A percentile compares a stretch with the other conserved stretches of the same genome.
Conservation (phyloP, 2,113 vertebrate species). For the Nansenia antarctica region DNA sequence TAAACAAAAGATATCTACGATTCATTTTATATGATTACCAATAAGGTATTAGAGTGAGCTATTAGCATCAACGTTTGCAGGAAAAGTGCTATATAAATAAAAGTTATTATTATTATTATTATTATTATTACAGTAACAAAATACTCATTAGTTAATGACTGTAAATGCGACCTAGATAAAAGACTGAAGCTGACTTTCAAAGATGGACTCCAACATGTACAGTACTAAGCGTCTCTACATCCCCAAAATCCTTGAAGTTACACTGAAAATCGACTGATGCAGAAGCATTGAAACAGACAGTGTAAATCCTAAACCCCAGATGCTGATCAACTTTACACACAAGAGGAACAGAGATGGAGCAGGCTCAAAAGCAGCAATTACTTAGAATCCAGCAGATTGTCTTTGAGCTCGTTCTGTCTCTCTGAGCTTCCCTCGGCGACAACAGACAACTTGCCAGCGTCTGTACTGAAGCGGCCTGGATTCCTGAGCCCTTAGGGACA, state of each 20-base stretch:
- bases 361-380: background rate
- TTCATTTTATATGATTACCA: background rate
- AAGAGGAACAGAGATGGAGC: background rate
- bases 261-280: background rate
- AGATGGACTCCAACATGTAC: background rate
- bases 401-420: slow-evolving; percentile 26
- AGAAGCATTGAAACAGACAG: background rate
- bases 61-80: background rate
- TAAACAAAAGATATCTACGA: background rate
- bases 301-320: background rate
- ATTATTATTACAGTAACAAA: background rate
- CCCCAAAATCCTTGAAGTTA: background rate
- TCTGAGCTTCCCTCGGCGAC: slow-evolving; percentile 25
- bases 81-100: background rate
- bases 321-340: slow-evolving; percentile 9
- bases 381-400: slow-evolving; percentile 17
- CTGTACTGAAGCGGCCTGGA: slow-evolving; percentile 46
- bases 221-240: no score
- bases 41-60: background rate
- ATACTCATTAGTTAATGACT: background rate
- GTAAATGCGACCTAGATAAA: background rate
- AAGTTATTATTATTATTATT: no score
- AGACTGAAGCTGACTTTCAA: background rate
- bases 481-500: slow-evolving; percentile 43
- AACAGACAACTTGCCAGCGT: slow-evolving; percentile 31